Evolutionary conservation across 1,140 invertebrate genomes (phyloP).

Genomic region (Dysdera silvatica): DNA sequence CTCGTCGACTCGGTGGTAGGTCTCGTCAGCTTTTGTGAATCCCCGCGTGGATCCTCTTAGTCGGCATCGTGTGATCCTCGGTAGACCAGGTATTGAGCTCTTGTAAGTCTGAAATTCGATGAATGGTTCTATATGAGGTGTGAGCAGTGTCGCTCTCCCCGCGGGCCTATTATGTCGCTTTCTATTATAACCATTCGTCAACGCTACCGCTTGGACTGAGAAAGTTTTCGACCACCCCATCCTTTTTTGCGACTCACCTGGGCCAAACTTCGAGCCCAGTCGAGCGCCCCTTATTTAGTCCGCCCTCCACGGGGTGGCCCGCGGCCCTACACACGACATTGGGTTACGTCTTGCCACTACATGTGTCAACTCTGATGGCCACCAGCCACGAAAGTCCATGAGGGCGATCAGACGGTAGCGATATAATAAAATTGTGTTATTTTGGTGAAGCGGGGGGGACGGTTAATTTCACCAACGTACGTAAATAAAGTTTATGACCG

Average conservation of each 20-base stretch:
- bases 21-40: not conserved
- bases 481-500: too few relatives aligned
- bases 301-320: not conserved
- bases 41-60: conserved; percentile 5
- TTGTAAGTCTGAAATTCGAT: not conserved
- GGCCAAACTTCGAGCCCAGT: too few relatives aligned
- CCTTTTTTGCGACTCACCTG: too few relatives aligned
- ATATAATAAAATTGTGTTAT: too few relatives aligned
- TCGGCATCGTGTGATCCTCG: not conserved
- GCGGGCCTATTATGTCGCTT: conserved; percentile 6
- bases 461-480: too few relatives aligned
- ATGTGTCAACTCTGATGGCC: conserved; percentile 19
- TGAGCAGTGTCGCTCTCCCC: conserved; percentile 22
- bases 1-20: conserved; percentile 10
- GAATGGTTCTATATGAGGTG: conserved; percentile 28
- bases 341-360: not conserved
- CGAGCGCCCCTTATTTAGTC: too few relatives aligned
- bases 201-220: conserved; percentile 11
- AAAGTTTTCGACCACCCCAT: too few relatives aligned
- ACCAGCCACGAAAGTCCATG: not conserved
- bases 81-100: not conserved
- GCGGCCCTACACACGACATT: conserved; percentile 10
- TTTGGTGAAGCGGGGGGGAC: too few relatives aligned
- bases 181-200: conserved; percentile 18
- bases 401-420: conserved; percentile 6